Evolutionary conservation across 2,888 invertebrate species (phyloP).

Genomic region (Pilophorus perplexus): DNA sequence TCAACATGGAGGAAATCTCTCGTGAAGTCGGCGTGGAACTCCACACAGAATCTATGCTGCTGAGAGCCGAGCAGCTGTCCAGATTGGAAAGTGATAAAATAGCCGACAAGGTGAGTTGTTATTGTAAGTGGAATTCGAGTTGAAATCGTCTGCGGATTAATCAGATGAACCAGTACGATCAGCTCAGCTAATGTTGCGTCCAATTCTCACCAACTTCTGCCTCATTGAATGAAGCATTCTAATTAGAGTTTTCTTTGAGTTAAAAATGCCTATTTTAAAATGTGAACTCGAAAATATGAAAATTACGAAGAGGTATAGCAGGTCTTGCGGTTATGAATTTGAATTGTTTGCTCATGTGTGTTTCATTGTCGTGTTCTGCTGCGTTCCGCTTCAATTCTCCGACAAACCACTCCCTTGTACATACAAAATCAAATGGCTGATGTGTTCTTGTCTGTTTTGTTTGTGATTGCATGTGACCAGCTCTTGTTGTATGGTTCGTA

Average conservation of each 20-base stretch:
- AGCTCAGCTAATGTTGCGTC: no score
- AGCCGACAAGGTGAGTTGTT: conserved; percentile 74
- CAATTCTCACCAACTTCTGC: no score
- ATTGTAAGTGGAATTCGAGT: no score
- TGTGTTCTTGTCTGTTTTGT: conserved; percentile 13
- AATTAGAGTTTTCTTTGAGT: neutral
- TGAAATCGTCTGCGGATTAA: no score
- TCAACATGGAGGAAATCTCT: conserved; percentile 81
- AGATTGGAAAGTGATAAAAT: conserved; percentile 77
- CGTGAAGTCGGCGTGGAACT: conserved; percentile 77
- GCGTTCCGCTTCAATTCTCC: conserved; percentile 1
- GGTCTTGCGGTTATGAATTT: no score
- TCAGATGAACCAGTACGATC: no score
- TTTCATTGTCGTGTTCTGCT: no score
- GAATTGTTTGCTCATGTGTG: no score
- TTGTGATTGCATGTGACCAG: conserved; percentile 46
- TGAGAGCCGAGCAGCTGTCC: conserved; percentile 80
- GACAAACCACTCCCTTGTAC: conserved; percentile 19
- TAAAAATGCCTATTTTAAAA: no score
- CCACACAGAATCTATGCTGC: conserved; percentile 77
- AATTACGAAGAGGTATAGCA: no score
- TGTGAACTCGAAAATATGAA: no score
- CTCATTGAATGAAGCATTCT: no score
- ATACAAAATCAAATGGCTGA: conserved; percentile 14
- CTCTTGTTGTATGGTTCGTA: conserved; percentile 71